Conservation (phyloP, 2,797 vertebrate species). For the Gobio occitaniae region DNA sequence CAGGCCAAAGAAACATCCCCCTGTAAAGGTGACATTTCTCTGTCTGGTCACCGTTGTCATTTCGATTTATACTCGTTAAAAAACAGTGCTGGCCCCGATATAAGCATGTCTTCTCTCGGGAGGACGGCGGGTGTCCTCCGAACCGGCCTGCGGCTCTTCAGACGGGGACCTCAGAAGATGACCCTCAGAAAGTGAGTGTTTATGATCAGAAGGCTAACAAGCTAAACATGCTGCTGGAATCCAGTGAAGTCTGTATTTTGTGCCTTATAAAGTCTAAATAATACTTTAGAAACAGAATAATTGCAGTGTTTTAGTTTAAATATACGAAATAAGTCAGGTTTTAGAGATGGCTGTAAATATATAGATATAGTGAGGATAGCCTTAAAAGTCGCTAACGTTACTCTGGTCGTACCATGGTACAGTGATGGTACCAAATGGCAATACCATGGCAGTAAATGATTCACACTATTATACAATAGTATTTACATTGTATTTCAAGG, state of each 20-base stretch:
- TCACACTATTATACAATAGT: too few species aligned
- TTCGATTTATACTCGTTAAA: not conserved
- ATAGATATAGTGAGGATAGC: not conserved
- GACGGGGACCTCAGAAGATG: slow-evolving; percentile 63
- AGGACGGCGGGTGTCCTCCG: slow-evolving; percentile 71
- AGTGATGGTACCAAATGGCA: not conserved
- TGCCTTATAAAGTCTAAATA: not conserved
- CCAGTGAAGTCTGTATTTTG: not conserved
- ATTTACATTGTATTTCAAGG: not conserved
- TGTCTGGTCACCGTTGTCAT: not conserved
- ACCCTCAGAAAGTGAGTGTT: slow-evolving; percentile 74
- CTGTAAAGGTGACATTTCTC: slow-evolving; percentile 77
- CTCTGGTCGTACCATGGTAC: not conserved
- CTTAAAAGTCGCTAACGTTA: too few species aligned
- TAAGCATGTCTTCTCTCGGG: slow-evolving; percentile 77
- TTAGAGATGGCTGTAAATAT: not conserved
- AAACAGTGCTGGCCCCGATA: not conserved
- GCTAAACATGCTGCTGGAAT: not conserved
- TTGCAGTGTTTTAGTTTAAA: not conserved
- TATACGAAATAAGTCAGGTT: too few species aligned
- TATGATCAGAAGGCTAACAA: not conserved
- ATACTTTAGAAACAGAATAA: not conserved
- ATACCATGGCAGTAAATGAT: not conserved
- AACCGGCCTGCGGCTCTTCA: slow-evolving; percentile 66
- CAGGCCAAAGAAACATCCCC: slow-evolving; percentile 56